phyloP scores from a whole-genome alignment of 2,113 vertebrate species.

The Cromileptes altivelis region DNA sequence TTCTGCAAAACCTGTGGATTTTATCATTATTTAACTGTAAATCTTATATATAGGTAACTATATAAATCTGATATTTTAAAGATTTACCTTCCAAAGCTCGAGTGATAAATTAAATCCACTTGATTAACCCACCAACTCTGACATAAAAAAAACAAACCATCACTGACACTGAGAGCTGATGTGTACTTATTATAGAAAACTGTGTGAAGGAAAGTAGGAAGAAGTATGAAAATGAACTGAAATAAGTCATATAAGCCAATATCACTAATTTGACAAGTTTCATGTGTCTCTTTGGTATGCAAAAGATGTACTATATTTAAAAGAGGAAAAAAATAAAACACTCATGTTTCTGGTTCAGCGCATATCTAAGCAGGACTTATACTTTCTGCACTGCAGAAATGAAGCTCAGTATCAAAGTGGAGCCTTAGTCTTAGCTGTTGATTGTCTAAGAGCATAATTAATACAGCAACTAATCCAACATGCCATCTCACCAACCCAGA shows the following conservation, averaged over 20 bases:
- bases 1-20: not conserved
- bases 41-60: not conserved
- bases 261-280: constrained; percentile 74
- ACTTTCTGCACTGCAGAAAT: constrained; percentile 52
- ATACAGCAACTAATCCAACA: constrained; percentile 77
- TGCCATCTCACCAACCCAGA: constrained; percentile 82
- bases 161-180: constrained; percentile 21
- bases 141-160: constrained; percentile 48
- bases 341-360: constrained; percentile 17
- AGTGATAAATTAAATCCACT: constrained; percentile 28
- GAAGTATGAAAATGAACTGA: constrained; percentile 26
- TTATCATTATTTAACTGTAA: not conserved
- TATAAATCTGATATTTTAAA: not conserved
- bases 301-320: constrained; percentile 79
- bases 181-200: constrained; percentile 48
- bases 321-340: constrained; percentile 33
- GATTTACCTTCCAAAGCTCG: not conserved
- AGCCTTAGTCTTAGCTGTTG: constrained; percentile 76
- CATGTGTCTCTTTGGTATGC: constrained; percentile 69
- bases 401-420: constrained; percentile 74
- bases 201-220: constrained; percentile 12
- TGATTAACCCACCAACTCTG: constrained; percentile 13
- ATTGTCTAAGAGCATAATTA: constrained; percentile 83
- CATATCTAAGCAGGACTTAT: constrained; percentile 64
- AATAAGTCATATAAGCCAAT: constrained; percentile 62